Conservation (phyloP, 2,113 vertebrate genomes). For the Chloebia gouldiae region DNA sequence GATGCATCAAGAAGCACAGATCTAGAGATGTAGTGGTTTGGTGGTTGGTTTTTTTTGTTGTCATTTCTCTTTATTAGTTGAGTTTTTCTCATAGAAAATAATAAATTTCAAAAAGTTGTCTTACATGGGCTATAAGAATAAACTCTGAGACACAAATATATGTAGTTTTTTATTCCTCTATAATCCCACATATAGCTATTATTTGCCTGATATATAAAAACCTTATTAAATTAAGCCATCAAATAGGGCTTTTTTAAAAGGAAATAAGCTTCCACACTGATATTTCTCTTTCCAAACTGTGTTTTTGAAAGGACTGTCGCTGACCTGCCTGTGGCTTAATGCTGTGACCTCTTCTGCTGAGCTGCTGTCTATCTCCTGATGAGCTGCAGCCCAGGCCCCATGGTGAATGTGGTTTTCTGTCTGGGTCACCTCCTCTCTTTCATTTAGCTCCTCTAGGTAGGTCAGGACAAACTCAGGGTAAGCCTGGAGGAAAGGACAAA, state of each 20-base stretch:
- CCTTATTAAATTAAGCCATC: not conserved
- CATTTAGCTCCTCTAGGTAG: constrained; percentile 75
- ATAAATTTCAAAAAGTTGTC: not conserved
- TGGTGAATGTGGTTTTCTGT: constrained; percentile 53
- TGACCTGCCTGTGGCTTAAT: constrained; percentile 63
- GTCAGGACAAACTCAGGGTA: constrained; percentile 77
- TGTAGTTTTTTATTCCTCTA: not conserved
- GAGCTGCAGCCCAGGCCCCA: constrained; percentile 45
- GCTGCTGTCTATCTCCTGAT: constrained; percentile 55
- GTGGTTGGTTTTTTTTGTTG: too few relatives aligned
- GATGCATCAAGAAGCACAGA: constrained; percentile 18
- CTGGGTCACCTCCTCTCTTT: constrained; percentile 69
- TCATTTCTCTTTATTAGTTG: not conserved
- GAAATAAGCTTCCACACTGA: not conserved
- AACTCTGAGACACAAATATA: not conserved
- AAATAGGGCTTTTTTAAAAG: not conserved
- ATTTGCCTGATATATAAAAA: not conserved
- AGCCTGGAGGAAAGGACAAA: constrained; percentile 71
- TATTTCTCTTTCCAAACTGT: constrained; percentile 42
- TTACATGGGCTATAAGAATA: not conserved
- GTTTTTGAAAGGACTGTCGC: constrained; percentile 52
- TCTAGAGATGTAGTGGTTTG: not conserved
- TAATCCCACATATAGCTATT: not conserved
- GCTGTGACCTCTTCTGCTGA: constrained; percentile 68
- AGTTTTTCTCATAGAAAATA: not conserved